These are phyloP conservation scores for Heliconius charithonia DNA, from an alignment of 2,888 invertebrate species.

Conservation along the genomic window DNA sequence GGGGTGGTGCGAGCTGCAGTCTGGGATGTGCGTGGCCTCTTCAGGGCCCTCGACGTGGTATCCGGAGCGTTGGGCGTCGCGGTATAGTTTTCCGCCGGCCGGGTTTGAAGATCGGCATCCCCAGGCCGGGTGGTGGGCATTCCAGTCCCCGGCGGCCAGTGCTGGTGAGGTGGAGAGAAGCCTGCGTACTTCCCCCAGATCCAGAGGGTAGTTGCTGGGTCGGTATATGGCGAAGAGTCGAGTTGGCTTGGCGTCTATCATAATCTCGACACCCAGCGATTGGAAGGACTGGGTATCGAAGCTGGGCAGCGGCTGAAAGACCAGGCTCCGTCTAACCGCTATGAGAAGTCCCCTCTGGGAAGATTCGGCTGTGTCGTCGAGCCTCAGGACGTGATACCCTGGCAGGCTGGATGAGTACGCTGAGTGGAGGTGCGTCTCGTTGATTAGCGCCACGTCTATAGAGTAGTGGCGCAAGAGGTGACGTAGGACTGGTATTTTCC, in stretches of 20 bases:
- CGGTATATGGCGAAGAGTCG: too few relatives aligned
- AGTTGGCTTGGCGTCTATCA: neutral
- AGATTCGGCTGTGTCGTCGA: too few relatives aligned
- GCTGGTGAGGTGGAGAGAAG: conserved; percentile 10
- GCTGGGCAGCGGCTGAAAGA: too few relatives aligned
- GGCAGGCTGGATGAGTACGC: too few relatives aligned
- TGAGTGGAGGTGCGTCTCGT: too few relatives aligned
- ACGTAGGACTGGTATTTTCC: too few relatives aligned
- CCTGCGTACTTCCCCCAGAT: conserved; percentile 5
- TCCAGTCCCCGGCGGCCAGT: conserved; percentile 35
- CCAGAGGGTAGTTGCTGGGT: neutral
- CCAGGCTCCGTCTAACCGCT: too few relatives aligned
- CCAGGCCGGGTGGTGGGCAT: conserved; percentile 42
- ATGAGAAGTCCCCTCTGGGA: too few relatives aligned
- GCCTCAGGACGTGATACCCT: too few relatives aligned
- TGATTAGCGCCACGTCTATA: too few relatives aligned
- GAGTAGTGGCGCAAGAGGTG: too few relatives aligned
- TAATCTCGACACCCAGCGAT: conserved; percentile 36
- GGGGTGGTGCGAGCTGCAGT: neutral
- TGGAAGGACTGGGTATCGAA: too few relatives aligned
- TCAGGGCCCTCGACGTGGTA: conserved; percentile 37
- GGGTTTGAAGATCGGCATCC: conserved; percentile 1
- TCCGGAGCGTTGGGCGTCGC: conserved; percentile 22
- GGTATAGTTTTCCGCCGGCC: neutral
- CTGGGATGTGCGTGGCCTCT: conserved; percentile 35